phyloP scores from a whole-genome alignment of 2,113 vertebrate genomes.

The Physeter macrocephalus region DNA sequence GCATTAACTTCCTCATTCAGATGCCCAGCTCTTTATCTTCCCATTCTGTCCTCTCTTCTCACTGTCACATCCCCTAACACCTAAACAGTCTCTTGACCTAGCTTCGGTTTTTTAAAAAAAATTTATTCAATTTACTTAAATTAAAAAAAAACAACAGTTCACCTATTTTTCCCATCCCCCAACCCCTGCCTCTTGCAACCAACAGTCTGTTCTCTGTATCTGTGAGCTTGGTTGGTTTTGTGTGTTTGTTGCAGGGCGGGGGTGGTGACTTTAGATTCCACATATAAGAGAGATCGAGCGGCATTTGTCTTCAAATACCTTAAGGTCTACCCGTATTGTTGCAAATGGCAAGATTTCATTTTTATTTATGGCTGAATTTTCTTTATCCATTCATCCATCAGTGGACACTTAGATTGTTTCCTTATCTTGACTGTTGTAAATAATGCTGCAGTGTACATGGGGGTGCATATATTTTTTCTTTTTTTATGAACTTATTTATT shows the following conservation, averaged over 20 bases:
- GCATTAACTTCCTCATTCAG: background rate
- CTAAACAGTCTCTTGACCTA: background rate
- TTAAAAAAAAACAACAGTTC: background rate
- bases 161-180: background rate
- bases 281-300: background rate
- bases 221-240: background rate
- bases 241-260: too few species aligned
- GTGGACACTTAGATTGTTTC: background rate
- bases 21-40: background rate
- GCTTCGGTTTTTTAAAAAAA: background rate
- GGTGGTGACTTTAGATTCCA: background rate
- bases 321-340: background rate
- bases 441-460: background rate
- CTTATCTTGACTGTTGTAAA: background rate
- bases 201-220: background rate
- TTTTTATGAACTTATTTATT: too few species aligned
- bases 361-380: background rate
- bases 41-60: background rate
- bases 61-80: background rate
- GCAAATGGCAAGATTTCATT: background rate
- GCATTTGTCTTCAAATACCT: background rate
- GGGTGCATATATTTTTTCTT: background rate
- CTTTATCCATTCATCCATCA: background rate
- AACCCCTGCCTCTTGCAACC: background rate
- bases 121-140: background rate